Percentiles rank a stretch among this genome's conserved stretches.
Conservation (phyloP, 1,140 invertebrate genomes). For the Drosophila serrata region DNA sequence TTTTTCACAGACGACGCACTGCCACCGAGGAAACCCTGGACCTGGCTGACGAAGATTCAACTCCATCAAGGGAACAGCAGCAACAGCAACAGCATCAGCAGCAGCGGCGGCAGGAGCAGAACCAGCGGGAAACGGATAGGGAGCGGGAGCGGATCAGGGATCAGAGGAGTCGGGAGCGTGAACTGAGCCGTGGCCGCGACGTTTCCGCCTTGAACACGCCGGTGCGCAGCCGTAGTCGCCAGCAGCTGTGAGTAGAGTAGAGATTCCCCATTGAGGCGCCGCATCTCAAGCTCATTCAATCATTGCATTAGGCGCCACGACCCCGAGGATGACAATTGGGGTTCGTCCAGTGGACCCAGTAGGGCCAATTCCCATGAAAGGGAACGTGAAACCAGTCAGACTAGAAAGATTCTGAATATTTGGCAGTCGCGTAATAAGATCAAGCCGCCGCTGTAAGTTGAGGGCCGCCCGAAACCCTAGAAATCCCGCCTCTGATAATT, state of each 20-base stretch:
- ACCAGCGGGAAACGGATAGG: constrained; percentile 50
- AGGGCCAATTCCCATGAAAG: constrained; percentile 72
- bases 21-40: constrained; percentile 80
- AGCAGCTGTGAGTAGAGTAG: constrained; percentile 67
- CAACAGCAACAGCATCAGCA: constrained; percentile 42
- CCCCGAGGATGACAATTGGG: constrained; percentile 81
- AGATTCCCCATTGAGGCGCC: not conserved
- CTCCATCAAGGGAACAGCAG: constrained; percentile 50
- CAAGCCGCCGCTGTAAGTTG: constrained; percentile 72
- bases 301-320: constrained; percentile 55
- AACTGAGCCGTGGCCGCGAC: constrained; percentile 66
- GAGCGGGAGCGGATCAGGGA: constrained; percentile 65
- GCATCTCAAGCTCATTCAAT: constrained; percentile 39
- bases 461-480: not conserved
- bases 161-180: constrained; percentile 68
- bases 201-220: constrained; percentile 58
- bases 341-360: constrained; percentile 78
- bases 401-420: constrained; percentile 64
- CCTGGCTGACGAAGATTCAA: constrained; percentile 70
- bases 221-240: constrained; percentile 72
- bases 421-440: constrained; percentile 68
- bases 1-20: constrained; percentile 61
- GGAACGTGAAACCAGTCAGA: constrained; percentile 72
- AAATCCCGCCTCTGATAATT: not conserved
- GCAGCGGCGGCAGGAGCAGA: constrained; percentile 45